phyloP scores from a whole-genome alignment of 2,113 vertebrate species.

The Pluvianellus socialis region DNA sequence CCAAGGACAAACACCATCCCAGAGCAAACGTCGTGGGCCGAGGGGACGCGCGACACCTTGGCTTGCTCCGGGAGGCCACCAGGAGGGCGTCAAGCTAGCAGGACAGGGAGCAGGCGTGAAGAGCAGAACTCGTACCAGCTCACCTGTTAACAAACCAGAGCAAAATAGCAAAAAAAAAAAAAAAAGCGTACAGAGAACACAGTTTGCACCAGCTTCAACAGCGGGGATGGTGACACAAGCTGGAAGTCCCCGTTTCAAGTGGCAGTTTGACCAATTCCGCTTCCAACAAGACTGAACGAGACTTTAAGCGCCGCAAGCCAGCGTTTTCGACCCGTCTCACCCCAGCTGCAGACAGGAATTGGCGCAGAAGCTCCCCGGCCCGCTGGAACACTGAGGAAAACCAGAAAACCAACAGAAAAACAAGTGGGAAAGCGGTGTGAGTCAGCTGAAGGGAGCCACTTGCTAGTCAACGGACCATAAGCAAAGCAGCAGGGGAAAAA shows the following conservation, averaged over 20 bases:
- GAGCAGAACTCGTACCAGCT: neutral
- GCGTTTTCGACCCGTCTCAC: neutral
- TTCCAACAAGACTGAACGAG: neutral
- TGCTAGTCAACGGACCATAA: neutral
- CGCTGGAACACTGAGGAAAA: neutral
- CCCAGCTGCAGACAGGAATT: neutral
- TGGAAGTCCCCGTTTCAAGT: neutral
- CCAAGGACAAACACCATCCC: neutral
- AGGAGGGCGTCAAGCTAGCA: neutral
- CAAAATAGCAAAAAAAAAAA: neutral
- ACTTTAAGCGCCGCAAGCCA: neutral
- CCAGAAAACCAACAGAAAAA: neutral
- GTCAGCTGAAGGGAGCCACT: neutral
- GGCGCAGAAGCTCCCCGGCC: neutral
- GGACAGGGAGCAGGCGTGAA: neutral
- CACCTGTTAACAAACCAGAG: neutral
- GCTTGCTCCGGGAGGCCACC: neutral
- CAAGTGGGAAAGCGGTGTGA: neutral
- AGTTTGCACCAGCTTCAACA: neutral
- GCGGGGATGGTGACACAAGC: neutral
- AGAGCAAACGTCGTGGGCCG: neutral
- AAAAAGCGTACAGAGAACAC: fast-evolving
- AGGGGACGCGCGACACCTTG: neutral
- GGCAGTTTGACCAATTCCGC: neutral
- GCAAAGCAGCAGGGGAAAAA: neutral